Percentiles rank a stretch among this genome's conserved stretches.
Evolutionary conservation across 1,140 invertebrate genomes (phyloP).

Genomic region (Lethrus apterus): DNA sequence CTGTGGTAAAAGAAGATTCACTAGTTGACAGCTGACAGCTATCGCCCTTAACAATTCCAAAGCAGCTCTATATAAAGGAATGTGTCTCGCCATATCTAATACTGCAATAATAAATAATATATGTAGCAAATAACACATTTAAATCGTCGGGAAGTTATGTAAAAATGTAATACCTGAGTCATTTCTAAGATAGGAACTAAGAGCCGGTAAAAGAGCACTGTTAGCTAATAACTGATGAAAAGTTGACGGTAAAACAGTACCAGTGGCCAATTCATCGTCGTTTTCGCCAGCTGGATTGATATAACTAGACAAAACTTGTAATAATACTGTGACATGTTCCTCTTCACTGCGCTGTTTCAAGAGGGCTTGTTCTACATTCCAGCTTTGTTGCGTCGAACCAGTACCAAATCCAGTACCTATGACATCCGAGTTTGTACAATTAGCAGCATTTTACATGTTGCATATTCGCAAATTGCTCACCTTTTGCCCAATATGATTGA

Average conservation of each 20-base stretch:
- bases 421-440: not conserved
- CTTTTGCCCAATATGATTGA: conserved; percentile 91
- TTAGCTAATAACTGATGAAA: conserved; percentile 70
- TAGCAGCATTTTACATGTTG: not conserved
- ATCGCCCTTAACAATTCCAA: conserved; percentile 74
- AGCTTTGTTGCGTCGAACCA: conserved; percentile 88
- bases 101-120: conserved; percentile 45
- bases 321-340: conserved; percentile 78
- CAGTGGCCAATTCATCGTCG: conserved; percentile 42
- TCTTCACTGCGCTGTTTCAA: conserved; percentile 82
- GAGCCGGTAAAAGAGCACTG: conserved; percentile 78
- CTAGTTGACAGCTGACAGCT: conserved; percentile 59
- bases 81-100: conserved; percentile 89
- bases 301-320: conserved; percentile 76
- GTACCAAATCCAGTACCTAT: conserved; percentile 86
- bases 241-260: conserved; percentile 51
- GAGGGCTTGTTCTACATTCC: conserved; percentile 93
- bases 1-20: conserved; percentile 57
- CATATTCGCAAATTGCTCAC: conserved; percentile 16
- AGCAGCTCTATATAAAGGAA: conserved; percentile 81
- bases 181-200: conserved; percentile 87
- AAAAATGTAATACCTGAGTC: conserved; percentile 62
- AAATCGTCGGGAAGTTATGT: not conserved
- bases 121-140: not conserved
- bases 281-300: conserved; percentile 60